Conservation (phyloP, 2,888 invertebrate genomes). For the Polylopha cassiicola region DNA sequence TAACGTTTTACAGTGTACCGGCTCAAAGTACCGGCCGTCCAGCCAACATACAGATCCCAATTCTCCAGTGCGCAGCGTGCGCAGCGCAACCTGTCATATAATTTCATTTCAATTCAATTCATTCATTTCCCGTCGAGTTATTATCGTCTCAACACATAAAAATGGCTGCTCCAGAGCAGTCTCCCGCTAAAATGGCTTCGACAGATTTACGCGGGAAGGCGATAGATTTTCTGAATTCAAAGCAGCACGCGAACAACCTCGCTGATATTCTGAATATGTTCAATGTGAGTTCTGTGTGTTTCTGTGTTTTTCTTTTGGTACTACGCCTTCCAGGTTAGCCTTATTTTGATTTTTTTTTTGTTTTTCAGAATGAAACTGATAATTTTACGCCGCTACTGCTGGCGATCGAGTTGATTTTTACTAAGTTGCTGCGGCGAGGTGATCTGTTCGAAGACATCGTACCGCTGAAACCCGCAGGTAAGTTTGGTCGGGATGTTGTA, state of each 20-base stretch:
- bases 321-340: slow-evolving; percentile 34
- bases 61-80: too few relatives aligned
- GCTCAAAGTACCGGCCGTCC: too few relatives aligned
- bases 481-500: slow-evolving; percentile 33
- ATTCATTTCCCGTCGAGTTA: too few relatives aligned
- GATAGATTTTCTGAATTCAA: slow-evolving; percentile 82
- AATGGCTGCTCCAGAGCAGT: slow-evolving; percentile 65
- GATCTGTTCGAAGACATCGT: slow-evolving; percentile 80
- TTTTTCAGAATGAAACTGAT: slow-evolving; percentile 64
- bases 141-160: too few relatives aligned
- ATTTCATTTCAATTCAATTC: too few relatives aligned
- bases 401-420: slow-evolving; percentile 84
- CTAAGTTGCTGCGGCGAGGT: slow-evolving; percentile 80
- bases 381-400: slow-evolving; percentile 78
- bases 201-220: slow-evolving; percentile 82
- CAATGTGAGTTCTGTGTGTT: slow-evolving; percentile 65
- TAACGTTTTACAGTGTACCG: too few relatives aligned
- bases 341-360: slow-evolving; percentile 39
- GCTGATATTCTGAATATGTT: slow-evolving; percentile 82
- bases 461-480: slow-evolving; percentile 77
- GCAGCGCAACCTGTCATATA: too few relatives aligned
- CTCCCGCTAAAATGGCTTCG: slow-evolving; percentile 77
- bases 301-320: slow-evolving; percentile 23
- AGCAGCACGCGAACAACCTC: slow-evolving; percentile 80
- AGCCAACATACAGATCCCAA: too few relatives aligned